Conservation (phyloP, 2,888 invertebrate species). For the Melanargia galathea region DNA sequence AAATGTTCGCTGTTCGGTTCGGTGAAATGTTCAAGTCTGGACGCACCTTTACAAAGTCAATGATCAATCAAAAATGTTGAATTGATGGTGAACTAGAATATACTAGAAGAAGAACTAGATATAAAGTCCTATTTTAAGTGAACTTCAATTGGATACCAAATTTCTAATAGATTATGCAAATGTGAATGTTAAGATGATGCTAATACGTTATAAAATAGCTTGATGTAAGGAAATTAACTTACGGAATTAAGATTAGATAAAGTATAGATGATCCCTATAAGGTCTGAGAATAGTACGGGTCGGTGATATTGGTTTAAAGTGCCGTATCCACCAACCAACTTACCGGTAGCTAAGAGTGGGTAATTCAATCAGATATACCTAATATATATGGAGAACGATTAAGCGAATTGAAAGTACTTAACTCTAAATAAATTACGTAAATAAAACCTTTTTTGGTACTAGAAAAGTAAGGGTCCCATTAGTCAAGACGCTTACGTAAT, state of each 20-base stretch:
- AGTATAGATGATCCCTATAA: conserved; percentile 44
- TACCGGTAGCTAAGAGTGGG: conserved; percentile 38
- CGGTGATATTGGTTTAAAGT: conserved; percentile 42
- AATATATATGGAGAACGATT: conserved; percentile 37
- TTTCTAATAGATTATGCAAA: conserved; percentile 24
- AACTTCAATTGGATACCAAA: neutral
- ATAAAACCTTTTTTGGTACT: conserved; percentile 31
- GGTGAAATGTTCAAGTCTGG: no score
- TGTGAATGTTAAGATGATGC: conserved; percentile 7
- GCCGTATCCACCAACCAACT: conserved; percentile 43
- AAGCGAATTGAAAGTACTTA: conserved; percentile 39
- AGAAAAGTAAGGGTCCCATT: conserved; percentile 18
- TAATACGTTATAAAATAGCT: conserved; percentile 30
- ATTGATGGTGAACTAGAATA: neutral
- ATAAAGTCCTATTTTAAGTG: conserved; percentile 26
- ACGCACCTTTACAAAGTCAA: neutral
- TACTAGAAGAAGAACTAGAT: no score
- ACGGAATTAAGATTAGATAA: conserved; percentile 45
- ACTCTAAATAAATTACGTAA: conserved; percentile 34
- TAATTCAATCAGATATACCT: conserved; percentile 40
- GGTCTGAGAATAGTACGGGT: conserved; percentile 39
- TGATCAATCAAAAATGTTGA: neutral
- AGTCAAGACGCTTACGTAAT: conserved; percentile 25
- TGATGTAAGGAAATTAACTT: conserved; percentile 33
- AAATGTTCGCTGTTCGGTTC: no score